Base-by-base conservation (phyloP, 2,113 vertebrate genomes). In the Cyanoramphus novaezelandiae region DNA sequence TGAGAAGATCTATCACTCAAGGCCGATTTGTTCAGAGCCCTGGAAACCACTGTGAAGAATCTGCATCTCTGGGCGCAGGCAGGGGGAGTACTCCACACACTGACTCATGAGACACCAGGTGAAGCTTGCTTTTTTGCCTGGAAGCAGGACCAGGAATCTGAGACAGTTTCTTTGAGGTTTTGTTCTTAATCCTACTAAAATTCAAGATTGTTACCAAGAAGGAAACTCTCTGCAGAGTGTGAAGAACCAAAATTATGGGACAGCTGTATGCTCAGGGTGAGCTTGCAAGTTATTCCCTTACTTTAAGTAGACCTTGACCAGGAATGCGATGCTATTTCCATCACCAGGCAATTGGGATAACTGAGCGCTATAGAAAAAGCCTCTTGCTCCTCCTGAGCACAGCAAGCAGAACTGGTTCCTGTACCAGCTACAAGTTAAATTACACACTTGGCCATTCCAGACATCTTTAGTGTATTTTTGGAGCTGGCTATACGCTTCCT, bases 401-500 rank as follows among this genome's bases (percentile, higher is more conserved):
- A 88, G 53, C 57, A 55, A 92, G 55, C 49, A 85, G 64, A 79
- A 29, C 41, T 65, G 53, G 20, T 69, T 92, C 29, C 31, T 90
- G 13, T 87, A 82, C 43, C 33, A 92, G 27, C 57, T 89, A 85
- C 35, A 76, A 95, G 70, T 43, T 89, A 96, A 94, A 95, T 89
- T 94, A 87, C 33, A 92, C 23, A 37, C 20, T 93, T 78, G 67
- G 46, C 57, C 69, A 65, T 84, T 91, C 91, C 83, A 94, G 69
- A 79, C 10, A 13, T 69, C 83, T 91, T 79, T 84, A 72, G 65
- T 86, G 39, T 95, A 78, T 94, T 95, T 96, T 96, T 79, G 88
- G 83, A 96, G 62, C 63, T 90, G 88, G 62, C 90, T 82, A 0
- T 82, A 60, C 4, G 10, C 65, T 88, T 95, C 78, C 90, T 95